Conservation (phyloP, 2,888 invertebrate genomes). For the Ectobius pallidus region DNA sequence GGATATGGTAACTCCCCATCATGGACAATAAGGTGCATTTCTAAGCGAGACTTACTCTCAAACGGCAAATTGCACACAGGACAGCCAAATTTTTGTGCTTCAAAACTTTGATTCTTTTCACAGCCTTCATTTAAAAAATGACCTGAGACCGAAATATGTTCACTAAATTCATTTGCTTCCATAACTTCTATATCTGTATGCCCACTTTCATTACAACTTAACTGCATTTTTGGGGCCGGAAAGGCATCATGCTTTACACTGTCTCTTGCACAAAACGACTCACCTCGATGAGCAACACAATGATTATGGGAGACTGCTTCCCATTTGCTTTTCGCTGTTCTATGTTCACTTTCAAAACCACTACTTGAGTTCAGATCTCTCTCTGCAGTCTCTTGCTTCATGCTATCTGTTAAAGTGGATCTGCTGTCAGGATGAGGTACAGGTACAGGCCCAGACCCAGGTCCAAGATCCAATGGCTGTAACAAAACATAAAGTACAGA, state of each 20-base stretch:
- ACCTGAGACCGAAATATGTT: not conserved
- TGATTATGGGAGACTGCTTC: not conserved
- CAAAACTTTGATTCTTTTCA: not conserved
- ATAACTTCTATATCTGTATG: not conserved
- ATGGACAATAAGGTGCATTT: not conserved
- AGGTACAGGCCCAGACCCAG: not conserved
- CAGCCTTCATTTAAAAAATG: not conserved
- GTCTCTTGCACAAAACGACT: not conserved
- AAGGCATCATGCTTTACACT: not conserved
- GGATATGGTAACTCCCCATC: not conserved
- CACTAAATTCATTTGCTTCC: not conserved
- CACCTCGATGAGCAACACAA: not conserved
- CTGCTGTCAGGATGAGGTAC: not conserved
- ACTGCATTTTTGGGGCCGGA: not conserved
- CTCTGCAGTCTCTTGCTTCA: not conserved
- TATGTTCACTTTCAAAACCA: not conserved
- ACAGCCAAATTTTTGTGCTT: not conserved
- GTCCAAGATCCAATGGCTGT: constrained; percentile 10
- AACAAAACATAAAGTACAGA: too few relatives aligned
- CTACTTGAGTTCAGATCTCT: not conserved
- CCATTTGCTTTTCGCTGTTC: not conserved
- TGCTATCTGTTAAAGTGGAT: not conserved
- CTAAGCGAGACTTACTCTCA: not conserved
- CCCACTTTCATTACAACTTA: not conserved
- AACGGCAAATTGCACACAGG: not conserved